Evolutionary conservation across 2,113 vertebrate species (phyloP).

Genomic region (Ammodytes dubius): DNA sequence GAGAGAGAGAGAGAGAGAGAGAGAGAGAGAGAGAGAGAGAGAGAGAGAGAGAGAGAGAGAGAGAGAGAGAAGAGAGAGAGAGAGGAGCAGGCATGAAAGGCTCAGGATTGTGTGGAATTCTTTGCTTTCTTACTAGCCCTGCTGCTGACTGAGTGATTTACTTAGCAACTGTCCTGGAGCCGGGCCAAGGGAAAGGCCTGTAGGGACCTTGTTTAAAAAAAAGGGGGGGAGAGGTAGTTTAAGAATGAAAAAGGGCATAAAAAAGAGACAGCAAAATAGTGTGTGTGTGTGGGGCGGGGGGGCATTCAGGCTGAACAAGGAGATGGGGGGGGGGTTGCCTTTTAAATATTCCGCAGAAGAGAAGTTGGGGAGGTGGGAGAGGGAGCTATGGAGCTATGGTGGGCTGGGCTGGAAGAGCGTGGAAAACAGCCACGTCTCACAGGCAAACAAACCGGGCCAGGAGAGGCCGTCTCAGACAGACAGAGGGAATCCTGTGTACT

Average conservation of each 20-base stretch:
- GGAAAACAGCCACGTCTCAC: conserved; percentile 85
- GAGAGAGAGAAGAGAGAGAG: not conserved
- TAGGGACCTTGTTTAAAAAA: conserved; percentile 65
- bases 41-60: conserved; percentile 22
- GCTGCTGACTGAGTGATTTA: conserved; percentile 82
- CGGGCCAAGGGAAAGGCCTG: conserved; percentile 75
- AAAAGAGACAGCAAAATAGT: conserved; percentile 31
- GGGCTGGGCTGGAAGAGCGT: conserved; percentile 67
- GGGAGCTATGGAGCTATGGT: conserved; percentile 49
- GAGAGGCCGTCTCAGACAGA: conserved; percentile 62
- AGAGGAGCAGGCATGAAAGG: conserved; percentile 66
- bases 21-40: conserved; percentile 27
- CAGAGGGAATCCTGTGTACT: conserved; percentile 49
- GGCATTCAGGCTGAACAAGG: conserved; percentile 51
- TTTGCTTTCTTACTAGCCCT: conserved; percentile 73
- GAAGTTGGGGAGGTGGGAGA: conserved; percentile 64
- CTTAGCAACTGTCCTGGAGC: conserved; percentile 83
- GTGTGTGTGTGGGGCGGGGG: conserved; percentile 6
- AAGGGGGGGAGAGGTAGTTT: conserved; percentile 40
- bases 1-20: not conserved
- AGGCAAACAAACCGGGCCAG: conserved; percentile 62
- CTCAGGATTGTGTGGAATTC: conserved; percentile 80
- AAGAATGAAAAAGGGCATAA: conserved; percentile 65
- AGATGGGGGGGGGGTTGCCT: conserved; percentile 64
- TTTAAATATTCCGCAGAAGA: conserved; percentile 74